Conservation (phyloP, 2,888 invertebrate genomes). For the Leuctra nigra region DNA sequence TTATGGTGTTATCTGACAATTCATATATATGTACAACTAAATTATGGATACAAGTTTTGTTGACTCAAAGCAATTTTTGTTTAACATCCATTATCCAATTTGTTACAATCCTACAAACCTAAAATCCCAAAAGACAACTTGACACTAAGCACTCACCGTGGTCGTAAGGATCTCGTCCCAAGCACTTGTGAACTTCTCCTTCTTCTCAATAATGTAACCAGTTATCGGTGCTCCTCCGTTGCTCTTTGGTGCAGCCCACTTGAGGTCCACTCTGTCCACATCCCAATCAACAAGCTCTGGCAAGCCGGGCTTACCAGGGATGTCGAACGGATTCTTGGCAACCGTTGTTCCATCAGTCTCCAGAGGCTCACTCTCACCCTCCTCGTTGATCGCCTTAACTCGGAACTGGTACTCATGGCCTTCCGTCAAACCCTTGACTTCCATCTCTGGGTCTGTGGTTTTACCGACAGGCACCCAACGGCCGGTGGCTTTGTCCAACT, state of each 20-base stretch:
- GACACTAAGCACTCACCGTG: conserved; percentile 51
- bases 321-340: conserved; percentile 94
- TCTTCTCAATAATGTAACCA: conserved; percentile 85
- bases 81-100: too few species aligned
- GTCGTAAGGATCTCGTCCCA: conserved; percentile 80
- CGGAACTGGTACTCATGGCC: conserved; percentile 91
- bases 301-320: conserved; percentile 78
- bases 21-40: too few species aligned
- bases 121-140: too few species aligned
- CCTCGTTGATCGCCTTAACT: conserved; percentile 89
- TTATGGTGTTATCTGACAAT: too few species aligned
- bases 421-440: conserved; percentile 82
- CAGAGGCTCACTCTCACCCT: conserved; percentile 90
- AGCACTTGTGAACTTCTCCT: conserved; percentile 65
- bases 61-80: too few species aligned
- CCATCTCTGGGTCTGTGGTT: conserved; percentile 79
- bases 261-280: conserved; percentile 78
- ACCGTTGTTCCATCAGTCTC: conserved; percentile 81
- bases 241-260: conserved; percentile 73
- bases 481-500: conserved; percentile 85
- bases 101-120: too few species aligned
- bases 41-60: too few species aligned
- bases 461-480: conserved; percentile 92
- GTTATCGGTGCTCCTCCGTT: conserved; percentile 75
- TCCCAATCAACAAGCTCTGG: conserved; percentile 87